phyloP scores from a whole-genome alignment of 1,140 invertebrate species.

The Drosophila orena region DNA sequence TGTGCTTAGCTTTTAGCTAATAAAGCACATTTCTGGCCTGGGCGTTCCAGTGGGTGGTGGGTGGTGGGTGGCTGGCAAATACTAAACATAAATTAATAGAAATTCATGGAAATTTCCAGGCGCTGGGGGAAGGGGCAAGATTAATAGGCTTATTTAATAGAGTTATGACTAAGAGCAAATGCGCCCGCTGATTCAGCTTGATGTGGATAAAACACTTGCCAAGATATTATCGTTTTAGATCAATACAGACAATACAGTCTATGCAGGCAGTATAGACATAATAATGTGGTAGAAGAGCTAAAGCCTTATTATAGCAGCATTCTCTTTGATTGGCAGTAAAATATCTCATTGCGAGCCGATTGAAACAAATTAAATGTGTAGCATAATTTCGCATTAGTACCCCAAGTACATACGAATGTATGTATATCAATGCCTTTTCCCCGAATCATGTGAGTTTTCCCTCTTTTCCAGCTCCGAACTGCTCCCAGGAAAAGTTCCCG shows the following conservation, averaged over 20 bases:
- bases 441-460: conserved; percentile 12
- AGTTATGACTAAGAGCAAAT: conserved; percentile 59
- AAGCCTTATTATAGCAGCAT: not conserved
- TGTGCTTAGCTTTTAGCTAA: conserved; percentile 68
- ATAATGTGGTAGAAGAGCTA: not conserved
- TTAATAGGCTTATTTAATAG: conserved; percentile 67
- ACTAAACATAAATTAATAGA: conserved; percentile 70
- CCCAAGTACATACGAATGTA: too few species aligned
- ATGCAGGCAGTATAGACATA: too few species aligned
- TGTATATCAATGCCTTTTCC: too few species aligned
- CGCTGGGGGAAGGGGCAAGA: conserved; percentile 38
- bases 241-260: too few species aligned
- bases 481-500: conserved; percentile 32
- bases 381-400: too few species aligned
- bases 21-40: conserved; percentile 46
- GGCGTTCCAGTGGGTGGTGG: conserved; percentile 1
- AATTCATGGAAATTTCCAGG: conserved; percentile 57
- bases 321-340: conserved; percentile 4
- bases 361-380: too few species aligned
- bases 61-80: conserved; percentile 1
- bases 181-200: conserved; percentile 14
- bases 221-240: conserved; percentile 11
- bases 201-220: conserved; percentile 28
- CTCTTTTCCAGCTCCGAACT: conserved; percentile 16
- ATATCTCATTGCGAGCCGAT: not conserved